Evolutionary conservation across 2,888 invertebrate species (phyloP).

Genomic region (Mesopsocus fuscifrons): DNA sequence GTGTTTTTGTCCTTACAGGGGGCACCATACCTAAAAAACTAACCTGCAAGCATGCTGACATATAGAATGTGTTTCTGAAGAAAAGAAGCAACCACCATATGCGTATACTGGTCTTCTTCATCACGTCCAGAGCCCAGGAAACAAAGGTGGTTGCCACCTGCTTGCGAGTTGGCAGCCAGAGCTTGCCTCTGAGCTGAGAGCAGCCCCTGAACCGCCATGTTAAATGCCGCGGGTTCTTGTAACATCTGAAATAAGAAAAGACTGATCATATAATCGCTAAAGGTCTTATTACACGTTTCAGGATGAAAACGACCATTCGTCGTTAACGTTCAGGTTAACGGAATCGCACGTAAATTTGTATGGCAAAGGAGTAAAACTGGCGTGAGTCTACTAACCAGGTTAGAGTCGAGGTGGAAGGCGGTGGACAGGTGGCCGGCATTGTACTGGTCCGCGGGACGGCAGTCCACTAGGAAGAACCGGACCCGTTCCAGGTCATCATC

Average conservation of each 20-base stretch:
- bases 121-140: slow-evolving; percentile 85
- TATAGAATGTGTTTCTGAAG: slow-evolving; percentile 84
- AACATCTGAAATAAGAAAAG: slow-evolving; percentile 48
- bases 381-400: slow-evolving; percentile 41
- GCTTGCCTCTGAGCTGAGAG: slow-evolving; percentile 77
- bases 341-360: too few relatives aligned
- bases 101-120: slow-evolving; percentile 88
- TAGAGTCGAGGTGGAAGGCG: slow-evolving; percentile 94
- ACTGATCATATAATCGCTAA: neutral
- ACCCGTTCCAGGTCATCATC: slow-evolving; percentile 36
- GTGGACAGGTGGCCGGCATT: slow-evolving; percentile 93
- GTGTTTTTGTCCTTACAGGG: too few relatives aligned
- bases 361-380: too few relatives aligned
- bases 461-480: slow-evolving; percentile 91
- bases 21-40: too few relatives aligned
- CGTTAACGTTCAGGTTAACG: too few relatives aligned
- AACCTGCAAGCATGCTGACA: slow-evolving; percentile 74
- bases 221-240: slow-evolving; percentile 87
- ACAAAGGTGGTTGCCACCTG: slow-evolving; percentile 75
- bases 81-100: slow-evolving; percentile 97
- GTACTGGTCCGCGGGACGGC: slow-evolving; percentile 90
- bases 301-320: too few relatives aligned
- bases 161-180: slow-evolving; percentile 65
- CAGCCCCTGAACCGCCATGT: slow-evolving; percentile 82
- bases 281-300: neutral